Base-by-base conservation (phyloP, 37 sponge, comb jelly and placozoan genomes). In the Beroe ovata region DNA sequence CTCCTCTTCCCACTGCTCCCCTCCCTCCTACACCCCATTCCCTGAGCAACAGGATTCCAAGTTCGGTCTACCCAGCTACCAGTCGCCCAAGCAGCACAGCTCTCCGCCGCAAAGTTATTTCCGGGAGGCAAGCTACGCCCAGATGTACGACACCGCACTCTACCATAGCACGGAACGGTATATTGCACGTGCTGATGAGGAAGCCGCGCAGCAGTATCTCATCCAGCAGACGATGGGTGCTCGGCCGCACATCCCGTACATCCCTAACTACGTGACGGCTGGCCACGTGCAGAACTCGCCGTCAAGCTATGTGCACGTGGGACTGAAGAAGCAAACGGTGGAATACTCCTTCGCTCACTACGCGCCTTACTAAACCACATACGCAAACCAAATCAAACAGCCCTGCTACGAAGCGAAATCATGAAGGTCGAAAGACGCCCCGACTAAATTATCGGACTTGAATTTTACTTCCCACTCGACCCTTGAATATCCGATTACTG, bases 11-110 rank as follows among this genome's bases (percentile, higher is more conserved):
- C 30, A 25, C 69, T 66, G 30, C 69, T 66, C 69, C 35, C 69
- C 69, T 32, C 69, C 69, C 36, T 66, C 69, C 69, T 66, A 66
- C 69, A 29, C 69, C 32, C 30, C 69, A 34, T 66, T 34, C 69
- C 25, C 30, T 19, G 36, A 25, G 18, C 69, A 32, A 18, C 32
- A 66, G 69, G 36, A 26, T 3, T 14, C 69, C 30, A 66, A 66
- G 36, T 66, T 25, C 36, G 30, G 32, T 18, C 34, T 66, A 18
- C 30, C 69, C 2, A 66, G 32, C 34, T 30, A 26, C 36, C 69
- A 66, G 69, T 8, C 69, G 8, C 63, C 63, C 28, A 4, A 20
- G 28, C 32, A 25, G 1, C 36, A 8, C 1, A 34, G 16, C 36
- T 19, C 35, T 33, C 54, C 54, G 54, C 54, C 54, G 54, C 54